These are phyloP conservation scores for Propsilocerus akamusi DNA, from an alignment of 1,140 invertebrate genomes.

Conservation along the genomic window DNA sequence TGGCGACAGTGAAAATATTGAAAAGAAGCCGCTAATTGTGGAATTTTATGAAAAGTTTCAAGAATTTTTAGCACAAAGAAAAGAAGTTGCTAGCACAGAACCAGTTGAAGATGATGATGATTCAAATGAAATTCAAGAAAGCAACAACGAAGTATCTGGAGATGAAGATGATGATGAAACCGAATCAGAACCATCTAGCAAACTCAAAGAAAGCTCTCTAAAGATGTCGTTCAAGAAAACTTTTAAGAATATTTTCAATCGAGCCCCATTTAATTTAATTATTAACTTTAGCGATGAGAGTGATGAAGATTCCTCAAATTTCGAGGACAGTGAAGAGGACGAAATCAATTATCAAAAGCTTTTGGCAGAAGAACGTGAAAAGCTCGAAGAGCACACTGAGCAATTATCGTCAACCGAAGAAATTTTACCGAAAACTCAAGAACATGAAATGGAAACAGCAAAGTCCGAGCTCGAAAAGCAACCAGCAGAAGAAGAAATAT, in stretches of 20 bases:
- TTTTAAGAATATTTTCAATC: constrained; percentile 12
- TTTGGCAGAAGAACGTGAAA: constrained; percentile 12
- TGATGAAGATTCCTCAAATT: constrained; percentile 7
- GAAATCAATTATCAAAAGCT: constrained; percentile 10
- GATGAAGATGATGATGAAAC: background rate
- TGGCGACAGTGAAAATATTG: constrained; percentile 6
- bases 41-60: background rate
- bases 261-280: constrained; percentile 17
- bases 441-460: constrained; percentile 10
- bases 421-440: constrained; percentile 11
- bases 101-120: constrained; percentile 8
- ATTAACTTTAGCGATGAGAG: constrained; percentile 6
- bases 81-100: constrained; percentile 4
- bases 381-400: constrained; percentile 7
- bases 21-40: background rate
- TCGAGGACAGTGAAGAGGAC: constrained; percentile 9
- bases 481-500: constrained; percentile 8
- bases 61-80: background rate
- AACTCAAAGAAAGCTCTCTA: background rate
- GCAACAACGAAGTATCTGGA: constrained; percentile 3
- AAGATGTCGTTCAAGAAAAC: constrained; percentile 4
- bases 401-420: constrained; percentile 7
- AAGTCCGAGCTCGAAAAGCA: constrained; percentile 3
- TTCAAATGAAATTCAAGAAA: constrained; percentile 8
- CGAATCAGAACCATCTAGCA: constrained; percentile 7